These are phyloP conservation scores for Thyatira batis DNA, from an alignment of 2,888 invertebrate genomes.

Conservation along the genomic window DNA sequence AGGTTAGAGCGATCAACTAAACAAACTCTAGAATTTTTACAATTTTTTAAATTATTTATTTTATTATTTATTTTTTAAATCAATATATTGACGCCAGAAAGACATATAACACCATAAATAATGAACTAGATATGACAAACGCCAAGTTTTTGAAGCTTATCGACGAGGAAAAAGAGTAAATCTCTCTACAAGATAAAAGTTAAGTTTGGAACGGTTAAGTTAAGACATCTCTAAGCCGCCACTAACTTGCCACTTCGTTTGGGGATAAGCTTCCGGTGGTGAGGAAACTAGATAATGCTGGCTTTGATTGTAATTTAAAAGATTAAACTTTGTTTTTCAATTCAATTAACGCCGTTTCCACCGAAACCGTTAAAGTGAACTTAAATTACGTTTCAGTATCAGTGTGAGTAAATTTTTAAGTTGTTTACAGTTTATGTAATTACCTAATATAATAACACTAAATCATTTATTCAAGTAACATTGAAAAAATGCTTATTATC, in stretches of 20 bases:
- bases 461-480: too few relatives aligned
- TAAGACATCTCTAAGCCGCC: conserved; percentile 11
- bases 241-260: conserved; percentile 18
- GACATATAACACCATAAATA: too few relatives aligned
- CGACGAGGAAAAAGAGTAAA: conserved; percentile 2
- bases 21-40: too few relatives aligned
- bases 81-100: too few relatives aligned
- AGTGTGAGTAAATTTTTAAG: too few relatives aligned
- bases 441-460: too few relatives aligned
- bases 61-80: too few relatives aligned
- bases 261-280: conserved; percentile 1
- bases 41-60: too few relatives aligned
- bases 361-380: not conserved
- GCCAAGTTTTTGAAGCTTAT: not conserved
- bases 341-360: not conserved
- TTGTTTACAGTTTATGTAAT: too few relatives aligned
- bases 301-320: not conserved
- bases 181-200: conserved; percentile 3
- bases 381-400: not conserved
- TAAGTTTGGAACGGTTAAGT: not conserved
- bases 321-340: not conserved
- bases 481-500: too few relatives aligned
- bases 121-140: not conserved
- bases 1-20: too few relatives aligned
- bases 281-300: not conserved